These are phyloP conservation scores for Oncorhynchus clarkii DNA, from an alignment of 2,113 vertebrate species.

Conservation along the genomic window DNA sequence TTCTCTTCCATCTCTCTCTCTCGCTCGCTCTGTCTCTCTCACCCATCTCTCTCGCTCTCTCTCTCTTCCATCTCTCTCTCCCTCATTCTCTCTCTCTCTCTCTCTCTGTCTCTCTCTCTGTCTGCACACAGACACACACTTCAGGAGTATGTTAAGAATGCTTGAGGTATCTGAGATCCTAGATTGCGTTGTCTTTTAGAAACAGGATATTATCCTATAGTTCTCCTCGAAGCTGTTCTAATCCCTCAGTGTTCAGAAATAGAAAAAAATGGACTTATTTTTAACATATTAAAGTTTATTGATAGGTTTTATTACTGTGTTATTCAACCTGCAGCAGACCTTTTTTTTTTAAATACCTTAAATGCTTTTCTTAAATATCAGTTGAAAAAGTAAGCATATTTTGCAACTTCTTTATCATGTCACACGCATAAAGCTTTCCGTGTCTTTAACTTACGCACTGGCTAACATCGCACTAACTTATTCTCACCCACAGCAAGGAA, in stretches of 20 bases:
- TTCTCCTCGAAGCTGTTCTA: too few relatives aligned
- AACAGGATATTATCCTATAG: too few relatives aligned
- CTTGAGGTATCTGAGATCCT: conserved; percentile 22
- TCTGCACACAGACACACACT: not conserved
- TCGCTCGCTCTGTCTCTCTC: too few relatives aligned
- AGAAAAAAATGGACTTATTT: too few relatives aligned
- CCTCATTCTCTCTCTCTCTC: too few relatives aligned
- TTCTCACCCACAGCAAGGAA: conserved; percentile 26
- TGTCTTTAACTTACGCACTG: not conserved
- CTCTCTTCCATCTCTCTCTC: too few relatives aligned
- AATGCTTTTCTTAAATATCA: not conserved
- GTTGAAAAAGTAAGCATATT: not conserved
- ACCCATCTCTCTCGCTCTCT: too few relatives aligned
- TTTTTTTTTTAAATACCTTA: not conserved
- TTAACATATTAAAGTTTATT: too few relatives aligned
- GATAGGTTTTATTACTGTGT: not conserved
- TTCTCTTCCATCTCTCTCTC: too few relatives aligned
- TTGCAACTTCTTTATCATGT: not conserved
- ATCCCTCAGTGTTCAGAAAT: too few relatives aligned
- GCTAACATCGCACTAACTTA: not conserved
- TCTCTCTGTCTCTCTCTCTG: conserved; percentile 10
- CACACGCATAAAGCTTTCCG: not conserved
- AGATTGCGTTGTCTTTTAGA: not conserved
- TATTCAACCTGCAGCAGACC: conserved; percentile 12
- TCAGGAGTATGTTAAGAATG: conserved; percentile 10